Percentiles rank a stretch among this genome's conserved stretches.
Conservation (phyloP, 2,888 invertebrate species). For the Eupeodes luniger region DNA sequence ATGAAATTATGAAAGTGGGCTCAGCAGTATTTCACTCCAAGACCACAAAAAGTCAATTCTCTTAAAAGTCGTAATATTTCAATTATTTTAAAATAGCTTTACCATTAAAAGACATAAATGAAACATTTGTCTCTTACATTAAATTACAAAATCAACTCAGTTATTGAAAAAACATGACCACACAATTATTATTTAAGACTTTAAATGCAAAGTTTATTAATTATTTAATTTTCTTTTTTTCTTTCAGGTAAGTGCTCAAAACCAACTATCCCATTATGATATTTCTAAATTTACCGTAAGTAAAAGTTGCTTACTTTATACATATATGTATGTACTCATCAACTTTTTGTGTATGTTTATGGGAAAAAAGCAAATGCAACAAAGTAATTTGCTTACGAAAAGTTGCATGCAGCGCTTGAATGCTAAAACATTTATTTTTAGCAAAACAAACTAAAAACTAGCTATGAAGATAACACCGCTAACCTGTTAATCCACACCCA, state of each 20-base stretch:
- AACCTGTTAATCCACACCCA: constrained; percentile 6
- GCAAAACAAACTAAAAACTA: background rate
- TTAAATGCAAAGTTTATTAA: background rate
- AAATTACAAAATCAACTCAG: too few species aligned
- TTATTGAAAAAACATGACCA: too few species aligned
- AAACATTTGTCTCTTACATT: too few species aligned
- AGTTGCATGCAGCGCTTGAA: background rate
- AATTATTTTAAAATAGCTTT: too few species aligned
- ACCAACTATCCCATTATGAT: background rate
- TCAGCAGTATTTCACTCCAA: too few species aligned
- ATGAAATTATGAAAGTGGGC: too few species aligned
- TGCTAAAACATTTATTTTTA: background rate
- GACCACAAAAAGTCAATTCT: too few species aligned
- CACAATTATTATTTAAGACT: too few species aligned
- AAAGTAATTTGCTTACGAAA: background rate
- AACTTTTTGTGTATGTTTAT: background rate
- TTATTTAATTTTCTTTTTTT: background rate
- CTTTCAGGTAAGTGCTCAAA: constrained; percentile 58
- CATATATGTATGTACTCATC: too few species aligned
- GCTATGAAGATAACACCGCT: background rate
- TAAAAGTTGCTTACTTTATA: constrained; percentile 4
- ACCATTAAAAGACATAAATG: too few species aligned
- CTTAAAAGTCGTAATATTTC: too few species aligned
- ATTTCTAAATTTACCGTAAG: constrained; percentile 1
- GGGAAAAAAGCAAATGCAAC: background rate